Conservation (phyloP, 2,797 vertebrate species). For the Crenichthys baileyi region DNA sequence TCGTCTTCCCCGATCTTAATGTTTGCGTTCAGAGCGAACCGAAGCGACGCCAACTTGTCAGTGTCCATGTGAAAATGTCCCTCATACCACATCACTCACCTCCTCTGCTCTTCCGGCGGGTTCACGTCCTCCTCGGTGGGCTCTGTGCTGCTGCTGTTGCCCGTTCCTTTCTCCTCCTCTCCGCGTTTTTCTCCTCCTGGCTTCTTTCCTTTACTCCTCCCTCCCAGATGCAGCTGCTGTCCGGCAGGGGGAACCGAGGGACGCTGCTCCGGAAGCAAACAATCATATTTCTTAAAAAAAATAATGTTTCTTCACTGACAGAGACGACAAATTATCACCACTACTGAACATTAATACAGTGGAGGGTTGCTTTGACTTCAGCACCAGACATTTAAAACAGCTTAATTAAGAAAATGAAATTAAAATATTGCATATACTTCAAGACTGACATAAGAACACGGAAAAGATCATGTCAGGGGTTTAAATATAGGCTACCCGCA, state of each 20-base stretch:
- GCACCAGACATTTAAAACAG: not conserved
- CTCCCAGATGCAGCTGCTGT: constrained; percentile 65
- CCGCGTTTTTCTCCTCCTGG: constrained; percentile 37
- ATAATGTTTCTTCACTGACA: not conserved
- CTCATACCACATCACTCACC: constrained; percentile 72
- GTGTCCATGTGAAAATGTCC: constrained; percentile 20
- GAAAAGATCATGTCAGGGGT: too few relatives aligned
- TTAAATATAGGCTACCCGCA: too few relatives aligned
- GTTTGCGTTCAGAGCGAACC: too few relatives aligned
- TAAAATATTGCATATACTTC: too few relatives aligned
- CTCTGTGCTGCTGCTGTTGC: constrained; percentile 28
- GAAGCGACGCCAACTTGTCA: not conserved
- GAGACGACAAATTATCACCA: not conserved
- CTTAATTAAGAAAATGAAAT: not conserved
- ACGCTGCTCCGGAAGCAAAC: constrained; percentile 79
- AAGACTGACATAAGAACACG: too few relatives aligned
- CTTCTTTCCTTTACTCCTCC: constrained; percentile 62
- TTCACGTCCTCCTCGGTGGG: constrained; percentile 60
- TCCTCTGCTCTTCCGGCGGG: constrained; percentile 58
- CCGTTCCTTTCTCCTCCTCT: constrained; percentile 39
- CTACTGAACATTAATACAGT: not conserved
- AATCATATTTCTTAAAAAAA: constrained; percentile 23
- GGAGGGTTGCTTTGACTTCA: not conserved
- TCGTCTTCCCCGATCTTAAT: constrained; percentile 15
- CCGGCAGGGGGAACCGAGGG: constrained; percentile 56